Evolutionary conservation across 2,888 invertebrate genomes (phyloP), one percentile per base, ranked within the genome.

Genomic region (Hirtodrosophila alboralis): DNA sequence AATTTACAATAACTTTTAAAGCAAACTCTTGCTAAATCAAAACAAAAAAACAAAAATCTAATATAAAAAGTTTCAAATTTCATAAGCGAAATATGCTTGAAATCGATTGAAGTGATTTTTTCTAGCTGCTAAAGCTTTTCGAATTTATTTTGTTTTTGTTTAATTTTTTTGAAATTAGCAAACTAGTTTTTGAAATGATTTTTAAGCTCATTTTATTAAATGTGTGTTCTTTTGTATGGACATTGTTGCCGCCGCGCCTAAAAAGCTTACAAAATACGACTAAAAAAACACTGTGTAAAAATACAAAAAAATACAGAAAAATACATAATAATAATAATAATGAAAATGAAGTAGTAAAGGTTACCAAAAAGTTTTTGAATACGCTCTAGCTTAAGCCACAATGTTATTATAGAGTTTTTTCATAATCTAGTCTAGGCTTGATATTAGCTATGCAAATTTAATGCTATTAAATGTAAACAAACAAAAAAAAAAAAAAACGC

Each of bases 231-330:
- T 64, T 69, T 66, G 36, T 57, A 71, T 52, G 54, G 69, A 79
- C 74, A 80, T 86, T 87, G 86, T 87, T 88, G 89, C 83, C 88
- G 88, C 86, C 87, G 85, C 80, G 78, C 83, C 77, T 77, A 63
- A 69, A 72, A 86, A 66, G 63, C 72, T 80, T 73, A 56, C 53
- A 33, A 38, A n/a, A 51, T 38, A 43, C 9, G 47, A 40, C 28
- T n/a, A 45, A n/a, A 47, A 54, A 8, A 31, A 71, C 54, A 65
- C 53, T 52, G 60, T 64, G 68, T 73, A 64, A 61, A 61, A 58
- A 65, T 47, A 59, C 64, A 8, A 51, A 60, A 14, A 28, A 43
- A 12, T n/a, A n/a, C n/a, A n/a, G n/a, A n/a, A n/a, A n/a, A n/a
- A n/a, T n/a, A n/a, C n/a, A n/a, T n/a, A 45, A 8, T 6, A 23